Evolutionary conservation across 2,113 vertebrate species (phyloP), one percentile per base, ranked within the genome.

Genomic region (Sinocyclocheilus grahami): DNA sequence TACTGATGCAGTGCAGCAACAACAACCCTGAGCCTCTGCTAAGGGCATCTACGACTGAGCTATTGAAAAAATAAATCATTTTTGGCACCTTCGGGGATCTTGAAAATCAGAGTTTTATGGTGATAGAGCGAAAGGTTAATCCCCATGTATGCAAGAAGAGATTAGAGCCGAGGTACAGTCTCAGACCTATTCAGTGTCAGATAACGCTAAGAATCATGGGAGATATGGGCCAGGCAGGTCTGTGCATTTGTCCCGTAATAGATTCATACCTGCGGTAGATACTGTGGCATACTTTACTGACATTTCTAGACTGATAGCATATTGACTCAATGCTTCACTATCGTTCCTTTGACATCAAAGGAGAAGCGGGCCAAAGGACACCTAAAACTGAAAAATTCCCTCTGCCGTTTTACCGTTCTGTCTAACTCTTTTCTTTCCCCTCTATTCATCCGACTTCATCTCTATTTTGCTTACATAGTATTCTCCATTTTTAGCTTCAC

Each of bases 81-180:
- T 78, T 72, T 72, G 37, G 63, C 12, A 69, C 65, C 46, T 83
- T 53, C n/a, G 0, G 81, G 67, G 20, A 71, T 71, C 65, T 83
- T 69, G 16, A 37, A 72, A 55, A 37, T 72, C 65, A 24, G 65
- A 72, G 27, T 55, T 72, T 69, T 67, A 30, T 82, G 62, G n/a
- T 51, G 80, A 82, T 82, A 33, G 63, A 82, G 24, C 18, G 33
- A 82, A 82, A 82, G 80, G 67, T 71, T 58, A 83, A 83, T 83
- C 82, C 82, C 67, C 48, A 72, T 83, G 48, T 72, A 83, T 58
- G 82, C 82, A 71, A 53, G 30, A 51, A 72, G 65, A 83, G 67
- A 83, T 83, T 83, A 58, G 82, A 83, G 82, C 20, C 48, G 18
- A 7, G 82, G 24, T 83, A 55, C 82, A 69, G 42, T 82, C 80